These are phyloP conservation scores for Struthidea cinerea DNA, from an alignment of 2,113 vertebrate genomes.

Conservation along the genomic window DNA sequence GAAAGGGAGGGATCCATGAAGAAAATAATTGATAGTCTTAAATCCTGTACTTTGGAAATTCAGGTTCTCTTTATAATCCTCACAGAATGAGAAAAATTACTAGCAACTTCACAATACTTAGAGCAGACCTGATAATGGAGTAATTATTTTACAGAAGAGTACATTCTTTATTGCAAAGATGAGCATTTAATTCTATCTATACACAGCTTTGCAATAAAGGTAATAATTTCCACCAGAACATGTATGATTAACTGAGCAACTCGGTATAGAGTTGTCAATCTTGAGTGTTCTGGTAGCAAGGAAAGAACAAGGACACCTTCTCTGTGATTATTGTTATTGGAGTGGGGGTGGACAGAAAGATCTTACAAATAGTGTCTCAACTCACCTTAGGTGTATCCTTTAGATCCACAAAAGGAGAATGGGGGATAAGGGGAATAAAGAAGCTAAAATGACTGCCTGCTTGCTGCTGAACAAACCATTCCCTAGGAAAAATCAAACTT, in stretches of 20 bases:
- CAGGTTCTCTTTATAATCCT: conserved; percentile 34
- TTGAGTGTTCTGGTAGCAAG: conserved; percentile 17
- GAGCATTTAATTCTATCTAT: conserved; percentile 46
- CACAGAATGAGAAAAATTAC: conserved; percentile 32
- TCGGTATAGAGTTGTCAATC: conserved; percentile 38
- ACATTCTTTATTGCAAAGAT: conserved; percentile 49
- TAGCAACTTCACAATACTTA: conserved; percentile 46
- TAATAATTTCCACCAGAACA: conserved; percentile 44
- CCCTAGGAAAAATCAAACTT: not conserved
- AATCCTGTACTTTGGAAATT: conserved; percentile 31
- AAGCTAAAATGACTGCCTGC: not conserved
- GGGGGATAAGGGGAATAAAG: not conserved
- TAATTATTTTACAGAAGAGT: conserved; percentile 58
- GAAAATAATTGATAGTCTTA: conserved; percentile 53
- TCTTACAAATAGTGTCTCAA: conserved; percentile 14
- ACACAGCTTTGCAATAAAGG: conserved; percentile 44
- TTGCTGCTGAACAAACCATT: not conserved
- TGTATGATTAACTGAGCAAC: conserved; percentile 52
- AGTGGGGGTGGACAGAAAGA: conserved; percentile 3
- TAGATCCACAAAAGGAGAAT: conserved; percentile 11
- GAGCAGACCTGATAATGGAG: conserved; percentile 28
- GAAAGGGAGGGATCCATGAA: not conserved
- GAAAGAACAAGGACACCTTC: conserved; percentile 54
- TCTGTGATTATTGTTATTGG: conserved; percentile 47
- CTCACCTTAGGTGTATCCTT: not conserved